These are phyloP conservation scores for Muscicapa adusta DNA, from an alignment of 2,113 vertebrate genomes.

Conservation along the genomic window DNA sequence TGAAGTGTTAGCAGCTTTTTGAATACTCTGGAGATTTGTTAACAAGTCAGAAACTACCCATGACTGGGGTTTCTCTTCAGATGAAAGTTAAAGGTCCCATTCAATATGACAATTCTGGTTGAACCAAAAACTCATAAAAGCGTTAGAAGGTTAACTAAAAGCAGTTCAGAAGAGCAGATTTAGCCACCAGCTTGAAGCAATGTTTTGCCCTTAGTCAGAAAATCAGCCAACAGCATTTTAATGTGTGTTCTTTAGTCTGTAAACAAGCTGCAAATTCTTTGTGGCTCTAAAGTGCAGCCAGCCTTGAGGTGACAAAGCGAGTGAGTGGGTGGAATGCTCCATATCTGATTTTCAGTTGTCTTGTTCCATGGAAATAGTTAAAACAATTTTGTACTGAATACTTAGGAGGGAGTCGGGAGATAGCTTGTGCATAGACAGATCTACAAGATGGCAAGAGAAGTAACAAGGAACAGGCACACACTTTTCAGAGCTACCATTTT, in stretches of 20 bases:
- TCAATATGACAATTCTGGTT: accelerated
- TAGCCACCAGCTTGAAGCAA: neutral
- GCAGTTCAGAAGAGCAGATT: neutral
- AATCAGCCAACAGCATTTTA: neutral
- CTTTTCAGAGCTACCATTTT: neutral
- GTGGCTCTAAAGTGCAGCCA: neutral
- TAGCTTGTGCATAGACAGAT: neutral
- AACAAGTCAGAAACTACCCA: neutral
- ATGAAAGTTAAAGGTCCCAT: neutral
- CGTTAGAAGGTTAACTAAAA: neutral
- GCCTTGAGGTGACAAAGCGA: neutral
- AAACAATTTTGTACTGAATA: neutral
- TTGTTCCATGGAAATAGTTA: neutral
- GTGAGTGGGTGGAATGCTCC: neutral
- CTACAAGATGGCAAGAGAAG: neutral
- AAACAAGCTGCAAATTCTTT: neutral
- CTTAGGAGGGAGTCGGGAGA: neutral
- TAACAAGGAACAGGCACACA: neutral
- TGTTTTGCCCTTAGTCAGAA: neutral
- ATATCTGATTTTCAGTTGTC: neutral
- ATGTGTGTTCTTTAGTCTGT: neutral
- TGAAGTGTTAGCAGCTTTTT: neutral
- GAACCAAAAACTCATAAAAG: neutral
- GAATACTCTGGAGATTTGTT: neutral
- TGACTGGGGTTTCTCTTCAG: neutral